phyloP scores from a whole-genome alignment of 2,797 vertebrate species.

The Cryptoprocta ferox region DNA sequence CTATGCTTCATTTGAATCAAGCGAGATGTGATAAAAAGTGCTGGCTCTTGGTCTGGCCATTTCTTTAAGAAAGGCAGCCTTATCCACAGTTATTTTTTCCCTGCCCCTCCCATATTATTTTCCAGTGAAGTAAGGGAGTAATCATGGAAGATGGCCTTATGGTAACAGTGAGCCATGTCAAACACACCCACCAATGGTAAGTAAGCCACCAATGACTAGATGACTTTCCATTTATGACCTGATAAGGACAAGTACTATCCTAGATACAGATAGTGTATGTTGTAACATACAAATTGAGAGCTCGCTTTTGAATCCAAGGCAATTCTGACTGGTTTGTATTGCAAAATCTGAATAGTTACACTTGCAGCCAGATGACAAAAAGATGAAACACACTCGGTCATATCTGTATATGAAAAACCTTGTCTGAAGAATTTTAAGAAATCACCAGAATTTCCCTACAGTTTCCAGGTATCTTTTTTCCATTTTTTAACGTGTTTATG shows the following conservation, averaged over 20 bases:
- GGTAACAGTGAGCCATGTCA: background rate
- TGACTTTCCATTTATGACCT: constrained; percentile 44
- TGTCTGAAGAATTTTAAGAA: background rate
- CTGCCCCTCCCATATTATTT: background rate
- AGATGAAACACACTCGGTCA: background rate
- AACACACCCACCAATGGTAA: background rate
- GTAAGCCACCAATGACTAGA: background rate
- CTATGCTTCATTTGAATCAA: background rate
- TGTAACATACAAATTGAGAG: background rate
- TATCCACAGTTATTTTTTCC: background rate
- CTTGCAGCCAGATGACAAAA: background rate
- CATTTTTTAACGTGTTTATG: background rate
- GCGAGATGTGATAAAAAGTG: background rate
- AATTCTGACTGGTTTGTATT: constrained; percentile 17
- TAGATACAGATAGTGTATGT: background rate
- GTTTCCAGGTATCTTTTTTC: constrained; percentile 58
- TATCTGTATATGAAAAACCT: constrained; percentile 31
- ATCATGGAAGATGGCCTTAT: background rate
- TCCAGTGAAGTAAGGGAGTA: background rate
- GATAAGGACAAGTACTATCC: background rate
- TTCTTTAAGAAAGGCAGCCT: constrained; percentile 29
- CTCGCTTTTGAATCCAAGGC: background rate
- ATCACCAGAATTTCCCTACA: background rate
- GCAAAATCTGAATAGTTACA: constrained; percentile 6
- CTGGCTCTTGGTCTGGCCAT: background rate